phyloP scores from a whole-genome alignment of 2,888 invertebrate species.

The Lasioglossum calceatum region DNA sequence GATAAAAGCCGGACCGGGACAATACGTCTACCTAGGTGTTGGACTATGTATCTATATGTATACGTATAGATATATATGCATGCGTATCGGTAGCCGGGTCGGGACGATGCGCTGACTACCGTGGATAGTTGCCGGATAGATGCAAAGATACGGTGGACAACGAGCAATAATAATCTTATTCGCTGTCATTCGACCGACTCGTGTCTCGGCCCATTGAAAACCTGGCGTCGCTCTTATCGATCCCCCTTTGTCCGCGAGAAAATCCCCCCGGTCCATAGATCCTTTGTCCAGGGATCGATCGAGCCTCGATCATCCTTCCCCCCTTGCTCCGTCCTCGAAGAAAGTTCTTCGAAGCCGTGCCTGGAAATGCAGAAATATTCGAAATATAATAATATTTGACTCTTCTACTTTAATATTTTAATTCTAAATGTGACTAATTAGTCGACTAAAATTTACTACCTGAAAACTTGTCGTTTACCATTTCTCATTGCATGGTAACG shows the following conservation, averaged over 20 bases:
- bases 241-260: constrained; percentile 22
- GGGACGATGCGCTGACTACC: constrained; percentile 50
- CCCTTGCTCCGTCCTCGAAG: neutral
- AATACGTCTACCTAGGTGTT: constrained; percentile 25
- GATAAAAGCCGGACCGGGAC: constrained; percentile 23
- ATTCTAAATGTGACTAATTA: neutral
- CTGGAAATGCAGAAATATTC: neutral
- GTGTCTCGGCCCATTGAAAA: constrained; percentile 40
- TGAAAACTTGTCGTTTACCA: too few relatives aligned
- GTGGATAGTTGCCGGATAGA: constrained; percentile 51
- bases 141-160: constrained; percentile 48
- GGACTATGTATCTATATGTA: constrained; percentile 13
- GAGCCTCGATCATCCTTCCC: neutral
- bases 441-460: too few relatives aligned
- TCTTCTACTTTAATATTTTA: neutral
- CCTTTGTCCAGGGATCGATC: constrained; percentile 2
- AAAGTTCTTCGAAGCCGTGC: neutral
- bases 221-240: constrained; percentile 21
- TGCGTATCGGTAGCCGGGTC: constrained; percentile 27
- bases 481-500: too few relatives aligned
- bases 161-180: constrained; percentile 53
- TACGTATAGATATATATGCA: too few relatives aligned
- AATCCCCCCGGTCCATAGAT: constrained; percentile 7
- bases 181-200: constrained; percentile 27
- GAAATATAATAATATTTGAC: neutral